Conservation (phyloP, 2,888 invertebrate genomes). For the Drosophila helvetica region DNA sequence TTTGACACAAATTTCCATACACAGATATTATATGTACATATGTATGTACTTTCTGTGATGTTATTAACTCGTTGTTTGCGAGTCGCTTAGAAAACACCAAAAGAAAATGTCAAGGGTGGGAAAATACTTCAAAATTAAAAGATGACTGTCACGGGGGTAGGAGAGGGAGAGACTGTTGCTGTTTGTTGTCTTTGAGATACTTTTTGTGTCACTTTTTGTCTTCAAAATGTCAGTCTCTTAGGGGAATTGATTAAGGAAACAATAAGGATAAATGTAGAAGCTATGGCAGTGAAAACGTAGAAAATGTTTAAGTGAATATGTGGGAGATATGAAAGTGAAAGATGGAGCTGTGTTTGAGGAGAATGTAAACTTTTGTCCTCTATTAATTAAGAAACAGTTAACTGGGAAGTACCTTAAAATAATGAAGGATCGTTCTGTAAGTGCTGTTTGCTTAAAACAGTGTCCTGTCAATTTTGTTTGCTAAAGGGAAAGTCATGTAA, state of each 20-base stretch:
- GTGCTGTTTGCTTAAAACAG: too few species aligned
- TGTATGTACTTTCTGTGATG: constrained; percentile 42
- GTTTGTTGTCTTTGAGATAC: neutral
- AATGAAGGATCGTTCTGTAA: too few species aligned
- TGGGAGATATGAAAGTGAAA: too few species aligned
- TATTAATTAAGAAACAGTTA: neutral
- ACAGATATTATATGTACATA: constrained; percentile 22
- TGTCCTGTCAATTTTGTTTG: too few species aligned
- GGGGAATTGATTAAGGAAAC: neutral
- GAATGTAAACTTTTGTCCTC: too few species aligned
- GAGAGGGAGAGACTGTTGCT: too few species aligned
- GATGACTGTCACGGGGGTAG: neutral
- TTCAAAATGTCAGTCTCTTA: neutral
- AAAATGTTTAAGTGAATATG: neutral
- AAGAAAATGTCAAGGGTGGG: constrained; percentile 23
- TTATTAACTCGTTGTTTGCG: constrained; percentile 56
- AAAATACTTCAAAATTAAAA: constrained; percentile 36
- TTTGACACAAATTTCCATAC: constrained; percentile 37
- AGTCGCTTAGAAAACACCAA: constrained; percentile 58
- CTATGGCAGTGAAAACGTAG: neutral
- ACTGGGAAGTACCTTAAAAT: neutral
- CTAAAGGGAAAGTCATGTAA: too few species aligned
- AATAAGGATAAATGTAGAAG: neutral
- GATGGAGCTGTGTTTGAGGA: too few species aligned
- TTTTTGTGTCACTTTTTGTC: neutral